Percentiles rank a stretch among this genome's conserved stretches.
Conservation (phyloP, 2,888 invertebrate species). For the Drosophila hawaiiensis region DNA sequence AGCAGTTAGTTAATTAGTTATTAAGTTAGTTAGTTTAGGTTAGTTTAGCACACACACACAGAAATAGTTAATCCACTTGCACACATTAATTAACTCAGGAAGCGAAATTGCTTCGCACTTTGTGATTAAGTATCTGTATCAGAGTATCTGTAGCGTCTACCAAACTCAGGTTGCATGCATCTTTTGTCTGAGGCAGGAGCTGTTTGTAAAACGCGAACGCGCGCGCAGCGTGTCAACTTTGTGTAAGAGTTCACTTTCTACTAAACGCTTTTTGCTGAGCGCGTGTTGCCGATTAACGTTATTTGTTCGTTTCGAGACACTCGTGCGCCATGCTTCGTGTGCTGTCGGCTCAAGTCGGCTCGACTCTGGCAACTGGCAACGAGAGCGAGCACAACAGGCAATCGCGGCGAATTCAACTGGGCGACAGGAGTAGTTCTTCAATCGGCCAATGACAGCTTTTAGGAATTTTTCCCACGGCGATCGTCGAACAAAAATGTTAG, state of each 20-base stretch:
- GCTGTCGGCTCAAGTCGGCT: constrained; percentile 25
- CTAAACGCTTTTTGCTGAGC: constrained; percentile 83
- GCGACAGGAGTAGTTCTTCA: constrained; percentile 11
- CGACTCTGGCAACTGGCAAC: constrained; percentile 21
- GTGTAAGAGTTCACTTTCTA: constrained; percentile 85
- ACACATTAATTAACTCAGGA: neutral
- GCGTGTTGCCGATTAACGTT: constrained; percentile 53
- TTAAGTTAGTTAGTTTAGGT: neutral
- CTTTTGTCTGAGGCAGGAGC: constrained; percentile 13
- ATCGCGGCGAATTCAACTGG: constrained; percentile 24
- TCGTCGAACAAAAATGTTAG: neutral
- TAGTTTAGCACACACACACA: neutral
- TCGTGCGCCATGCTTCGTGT: constrained; percentile 41
- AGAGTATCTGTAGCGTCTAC: constrained; percentile 16
- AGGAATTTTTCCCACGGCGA: neutral
- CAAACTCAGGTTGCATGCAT: constrained; percentile 16
- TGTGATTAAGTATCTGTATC: constrained; percentile 1
- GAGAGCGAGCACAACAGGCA: constrained; percentile 18
- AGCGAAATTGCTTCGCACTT: constrained; percentile 4
- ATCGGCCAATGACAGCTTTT: neutral
- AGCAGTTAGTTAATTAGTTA: neutral
- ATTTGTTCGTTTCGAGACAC: constrained; percentile 14
- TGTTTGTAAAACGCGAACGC: constrained; percentile 62
- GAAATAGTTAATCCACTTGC: constrained; percentile 5
- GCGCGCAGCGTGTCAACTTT: constrained; percentile 84